phyloP scores from a whole-genome alignment of 2,888 invertebrate genomes.

The Hirtodrosophila cameraria region DNA sequence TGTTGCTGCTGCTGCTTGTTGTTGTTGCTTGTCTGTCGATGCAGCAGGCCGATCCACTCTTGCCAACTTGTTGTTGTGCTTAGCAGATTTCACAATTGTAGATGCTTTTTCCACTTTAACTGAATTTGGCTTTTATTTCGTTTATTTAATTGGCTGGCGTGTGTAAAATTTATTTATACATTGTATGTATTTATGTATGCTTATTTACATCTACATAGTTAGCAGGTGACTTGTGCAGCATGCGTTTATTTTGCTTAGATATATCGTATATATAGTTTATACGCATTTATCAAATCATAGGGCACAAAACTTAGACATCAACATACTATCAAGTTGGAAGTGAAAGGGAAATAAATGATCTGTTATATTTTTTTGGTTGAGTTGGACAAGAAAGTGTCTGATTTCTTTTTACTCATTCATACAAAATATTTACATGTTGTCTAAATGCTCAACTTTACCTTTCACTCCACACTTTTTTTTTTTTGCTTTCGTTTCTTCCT shows the following conservation, averaged over 20 bases:
- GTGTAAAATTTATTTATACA: constrained; percentile 37
- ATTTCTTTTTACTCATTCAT: constrained; percentile 47
- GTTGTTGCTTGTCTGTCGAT: constrained; percentile 11
- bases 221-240: constrained; percentile 16
- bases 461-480: constrained; percentile 32
- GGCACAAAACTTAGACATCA: constrained; percentile 5
- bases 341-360: constrained; percentile 55
- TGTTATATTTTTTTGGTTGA: constrained; percentile 23
- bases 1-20: constrained; percentile 15
- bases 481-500: background rate
- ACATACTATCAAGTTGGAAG: constrained; percentile 18
- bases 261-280: constrained; percentile 1
- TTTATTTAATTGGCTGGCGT: constrained; percentile 49
- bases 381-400: constrained; percentile 47
- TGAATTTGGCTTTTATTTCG: constrained; percentile 36
- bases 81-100: constrained; percentile 59
- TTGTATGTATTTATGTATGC: constrained; percentile 12
- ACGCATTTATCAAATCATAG: constrained; percentile 12
- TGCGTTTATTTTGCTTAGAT: constrained; percentile 1
- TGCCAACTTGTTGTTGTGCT: constrained; percentile 13
- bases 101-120: constrained; percentile 49
- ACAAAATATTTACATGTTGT: constrained; percentile 17
- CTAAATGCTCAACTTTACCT: constrained; percentile 30
- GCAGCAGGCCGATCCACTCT: constrained; percentile 22
- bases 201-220: too few relatives aligned